Evolutionary conservation across 2,797 vertebrate species (phyloP).

Genomic region (Intellagama lesueurii): DNA sequence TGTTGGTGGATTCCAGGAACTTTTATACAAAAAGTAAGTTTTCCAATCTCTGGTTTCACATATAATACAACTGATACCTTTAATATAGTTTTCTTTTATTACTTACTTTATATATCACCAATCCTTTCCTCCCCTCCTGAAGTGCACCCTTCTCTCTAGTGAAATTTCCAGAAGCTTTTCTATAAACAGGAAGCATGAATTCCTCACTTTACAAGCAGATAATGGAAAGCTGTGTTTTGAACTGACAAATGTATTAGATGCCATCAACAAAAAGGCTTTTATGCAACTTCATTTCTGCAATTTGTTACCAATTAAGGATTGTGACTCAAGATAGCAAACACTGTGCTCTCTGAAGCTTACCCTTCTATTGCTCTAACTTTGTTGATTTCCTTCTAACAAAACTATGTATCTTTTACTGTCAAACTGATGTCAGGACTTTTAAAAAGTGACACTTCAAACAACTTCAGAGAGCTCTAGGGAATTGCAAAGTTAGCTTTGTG

Average conservation of each 20-base stretch:
- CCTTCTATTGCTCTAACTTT: background rate
- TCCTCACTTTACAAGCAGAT: background rate
- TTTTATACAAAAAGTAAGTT: too few species aligned
- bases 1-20: too few species aligned
- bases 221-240: background rate
- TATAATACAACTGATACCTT: too few species aligned
- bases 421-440: slow-evolving; percentile 48
- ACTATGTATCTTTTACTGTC: slow-evolving; percentile 40
- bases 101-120: background rate
- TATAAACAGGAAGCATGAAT: background rate
- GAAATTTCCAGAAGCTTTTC: background rate
- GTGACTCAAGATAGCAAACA: slow-evolving; percentile 1
- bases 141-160: background rate
- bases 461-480: slow-evolving; percentile 45
- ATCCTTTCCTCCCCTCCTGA: background rate
- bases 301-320: slow-evolving; percentile 23
- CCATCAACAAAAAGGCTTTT: background rate
- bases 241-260: background rate
- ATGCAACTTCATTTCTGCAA: background rate
- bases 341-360: background rate
- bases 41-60: too few species aligned
- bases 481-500: slow-evolving; percentile 38
- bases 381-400: slow-evolving; percentile 17
- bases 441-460: slow-evolving; percentile 50
- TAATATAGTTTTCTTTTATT: too few species aligned